Conservation (phyloP, 2,113 vertebrate species). For the Redunca redunca region DNA sequence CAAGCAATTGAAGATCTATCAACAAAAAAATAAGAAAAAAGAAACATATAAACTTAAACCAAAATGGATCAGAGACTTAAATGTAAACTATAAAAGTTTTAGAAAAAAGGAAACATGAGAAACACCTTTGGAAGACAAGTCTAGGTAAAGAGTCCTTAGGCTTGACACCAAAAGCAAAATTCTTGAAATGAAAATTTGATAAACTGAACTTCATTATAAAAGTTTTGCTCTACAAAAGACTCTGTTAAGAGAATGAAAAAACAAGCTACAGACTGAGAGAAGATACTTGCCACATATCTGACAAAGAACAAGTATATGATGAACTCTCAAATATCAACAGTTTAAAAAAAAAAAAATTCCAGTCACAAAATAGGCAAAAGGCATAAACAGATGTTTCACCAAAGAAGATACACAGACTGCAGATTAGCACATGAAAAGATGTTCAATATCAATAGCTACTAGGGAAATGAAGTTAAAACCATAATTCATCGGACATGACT, state of each 20-base stretch:
- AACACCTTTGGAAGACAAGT: neutral
- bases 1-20: neutral
- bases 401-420: neutral
- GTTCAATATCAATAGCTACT: neutral
- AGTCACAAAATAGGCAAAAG: neutral
- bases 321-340: neutral
- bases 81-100: neutral
- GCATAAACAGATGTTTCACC: neutral
- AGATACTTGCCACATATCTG: neutral
- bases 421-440: neutral
- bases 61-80: neutral
- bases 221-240: neutral
- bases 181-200: neutral
- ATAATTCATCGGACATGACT: fast-evolving
- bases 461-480: neutral
- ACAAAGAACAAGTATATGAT: neutral
- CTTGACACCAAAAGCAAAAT: neutral
- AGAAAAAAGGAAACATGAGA: neutral
- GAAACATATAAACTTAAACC: neutral
- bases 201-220: neutral
- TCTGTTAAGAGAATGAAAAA: neutral
- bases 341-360: neutral
- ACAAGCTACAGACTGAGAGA: neutral
- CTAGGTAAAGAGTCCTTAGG: neutral
- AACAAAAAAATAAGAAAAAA: neutral